A percentile compares a stretch with the other conserved stretches of the same genome.
Conservation (phyloP, 2,888 invertebrate species). For the Brachylomia viminalis region DNA sequence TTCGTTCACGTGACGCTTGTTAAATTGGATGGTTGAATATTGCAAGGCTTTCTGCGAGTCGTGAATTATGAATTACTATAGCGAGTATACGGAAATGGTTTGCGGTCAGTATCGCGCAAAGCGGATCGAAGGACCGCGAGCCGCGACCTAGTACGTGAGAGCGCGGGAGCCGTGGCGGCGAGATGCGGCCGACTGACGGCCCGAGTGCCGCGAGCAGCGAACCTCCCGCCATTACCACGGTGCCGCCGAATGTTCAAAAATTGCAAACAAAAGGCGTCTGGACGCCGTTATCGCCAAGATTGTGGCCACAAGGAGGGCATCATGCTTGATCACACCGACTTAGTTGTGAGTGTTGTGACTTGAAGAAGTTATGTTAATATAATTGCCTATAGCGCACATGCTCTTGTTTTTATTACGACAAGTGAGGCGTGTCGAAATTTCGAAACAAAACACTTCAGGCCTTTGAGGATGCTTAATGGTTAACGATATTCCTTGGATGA, state of each 20-base stretch:
- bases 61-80: constrained; percentile 73
- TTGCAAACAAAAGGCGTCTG: constrained; percentile 75
- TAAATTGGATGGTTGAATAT: constrained; percentile 73
- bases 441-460: constrained; percentile 1
- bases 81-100: constrained; percentile 72
- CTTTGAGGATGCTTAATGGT: neutral
- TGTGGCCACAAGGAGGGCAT: constrained; percentile 61
- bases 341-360: constrained; percentile 51
- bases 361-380: constrained; percentile 37
- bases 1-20: constrained; percentile 75
- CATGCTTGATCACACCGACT: constrained; percentile 42
- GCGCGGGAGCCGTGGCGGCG: constrained; percentile 72
- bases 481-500: neutral
- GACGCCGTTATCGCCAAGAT: constrained; percentile 70
- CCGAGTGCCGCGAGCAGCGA: constrained; percentile 47
- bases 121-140: constrained; percentile 62
- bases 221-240: constrained; percentile 70
- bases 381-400: constrained; percentile 22
- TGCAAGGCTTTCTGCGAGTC: constrained; percentile 75
- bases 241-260: constrained; percentile 72
- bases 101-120: constrained; percentile 60
- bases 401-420: constrained; percentile 11
- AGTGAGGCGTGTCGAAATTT: constrained; percentile 18
- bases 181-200: constrained; percentile 77
- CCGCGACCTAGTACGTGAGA: constrained; percentile 67